Evolutionary conservation across 1,140 invertebrate genomes (phyloP).

Genomic region (Drosophila pruinosa): DNA sequence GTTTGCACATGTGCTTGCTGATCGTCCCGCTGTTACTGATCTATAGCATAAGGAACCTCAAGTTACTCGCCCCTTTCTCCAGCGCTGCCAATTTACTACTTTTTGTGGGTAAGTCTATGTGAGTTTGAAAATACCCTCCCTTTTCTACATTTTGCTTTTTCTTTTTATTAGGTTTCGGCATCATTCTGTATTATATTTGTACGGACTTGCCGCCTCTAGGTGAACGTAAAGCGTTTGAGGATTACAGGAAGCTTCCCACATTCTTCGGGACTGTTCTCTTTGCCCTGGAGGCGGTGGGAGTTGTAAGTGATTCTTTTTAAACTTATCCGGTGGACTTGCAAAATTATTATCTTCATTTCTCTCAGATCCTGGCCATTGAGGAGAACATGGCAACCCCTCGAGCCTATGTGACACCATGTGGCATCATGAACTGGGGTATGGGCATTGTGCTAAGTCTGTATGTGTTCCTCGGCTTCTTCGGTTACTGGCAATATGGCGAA

Average conservation of each 20-base stretch:
- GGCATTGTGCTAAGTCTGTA: slow-evolving; percentile 89
- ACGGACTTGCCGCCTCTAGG: slow-evolving; percentile 85
- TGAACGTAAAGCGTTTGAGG: slow-evolving; percentile 85
- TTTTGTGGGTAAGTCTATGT: slow-evolving; percentile 84
- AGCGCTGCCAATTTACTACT: slow-evolving; percentile 90
- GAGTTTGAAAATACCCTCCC: neutral
- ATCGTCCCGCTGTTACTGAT: slow-evolving; percentile 88
- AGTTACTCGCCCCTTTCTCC: slow-evolving; percentile 91
- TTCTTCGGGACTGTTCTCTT: slow-evolving; percentile 95
- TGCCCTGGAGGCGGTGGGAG: slow-evolving; percentile 94
- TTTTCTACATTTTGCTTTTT: neutral
- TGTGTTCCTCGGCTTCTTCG: slow-evolving; percentile 90
- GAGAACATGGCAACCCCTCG: slow-evolving; percentile 93
- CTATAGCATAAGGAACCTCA: slow-evolving; percentile 90
- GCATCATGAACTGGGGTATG: slow-evolving; percentile 92
- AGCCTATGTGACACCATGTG: slow-evolving; percentile 87
- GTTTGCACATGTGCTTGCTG: slow-evolving; percentile 83
- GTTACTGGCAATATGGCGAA: slow-evolving; percentile 91
- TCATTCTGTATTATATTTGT: slow-evolving; percentile 89
- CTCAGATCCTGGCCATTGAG: slow-evolving; percentile 92
- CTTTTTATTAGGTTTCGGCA: slow-evolving; percentile 85
- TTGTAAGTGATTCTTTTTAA: slow-evolving; percentile 85
- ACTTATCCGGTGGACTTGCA: too few species aligned
- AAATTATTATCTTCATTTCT: neutral
- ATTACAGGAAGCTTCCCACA: slow-evolving; percentile 86